Evolutionary conservation across 2,888 invertebrate species (phyloP).

Genomic region (Eupeodes latifasciatus): DNA sequence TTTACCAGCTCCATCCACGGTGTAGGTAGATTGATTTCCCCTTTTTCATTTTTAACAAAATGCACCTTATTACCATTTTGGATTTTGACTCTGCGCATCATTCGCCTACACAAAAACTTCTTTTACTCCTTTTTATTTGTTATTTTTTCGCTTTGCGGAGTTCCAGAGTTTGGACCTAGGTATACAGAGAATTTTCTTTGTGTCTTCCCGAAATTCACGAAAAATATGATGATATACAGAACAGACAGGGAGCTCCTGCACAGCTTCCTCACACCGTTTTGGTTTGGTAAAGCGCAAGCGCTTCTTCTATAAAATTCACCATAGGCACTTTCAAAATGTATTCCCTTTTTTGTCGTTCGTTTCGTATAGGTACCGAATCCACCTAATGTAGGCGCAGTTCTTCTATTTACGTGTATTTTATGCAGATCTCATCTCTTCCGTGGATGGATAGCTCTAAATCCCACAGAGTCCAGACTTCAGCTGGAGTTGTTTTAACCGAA

Average conservation of each 20-base stretch:
- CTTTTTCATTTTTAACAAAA: slow-evolving; percentile 7
- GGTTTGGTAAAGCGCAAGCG: slow-evolving; percentile 16
- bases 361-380: too few relatives aligned
- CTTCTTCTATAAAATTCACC: slow-evolving; percentile 28
- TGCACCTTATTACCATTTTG: slow-evolving; percentile 42
- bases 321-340: not conserved
- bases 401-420: not conserved
- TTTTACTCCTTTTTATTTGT: not conserved
- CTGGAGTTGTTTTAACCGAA: not conserved
- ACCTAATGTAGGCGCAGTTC: slow-evolving; percentile 12
- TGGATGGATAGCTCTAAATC: not conserved
- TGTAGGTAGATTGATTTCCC: not conserved
- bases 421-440: slow-evolving; percentile 8
- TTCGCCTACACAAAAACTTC: slow-evolving; percentile 58
- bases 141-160: not conserved
- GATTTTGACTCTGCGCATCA: slow-evolving; percentile 37
- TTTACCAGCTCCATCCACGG: not conserved
- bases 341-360: not conserved
- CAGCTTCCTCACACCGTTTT: not conserved
- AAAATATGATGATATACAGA: not conserved
- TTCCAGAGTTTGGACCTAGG: not conserved
- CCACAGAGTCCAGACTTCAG: not conserved
- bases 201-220: not conserved
- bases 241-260: slow-evolving; percentile 1
- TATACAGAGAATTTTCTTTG: slow-evolving; percentile 26